Base-by-base conservation (phyloP, 2,113 vertebrate genomes). In the Sylvietta virens region DNA sequence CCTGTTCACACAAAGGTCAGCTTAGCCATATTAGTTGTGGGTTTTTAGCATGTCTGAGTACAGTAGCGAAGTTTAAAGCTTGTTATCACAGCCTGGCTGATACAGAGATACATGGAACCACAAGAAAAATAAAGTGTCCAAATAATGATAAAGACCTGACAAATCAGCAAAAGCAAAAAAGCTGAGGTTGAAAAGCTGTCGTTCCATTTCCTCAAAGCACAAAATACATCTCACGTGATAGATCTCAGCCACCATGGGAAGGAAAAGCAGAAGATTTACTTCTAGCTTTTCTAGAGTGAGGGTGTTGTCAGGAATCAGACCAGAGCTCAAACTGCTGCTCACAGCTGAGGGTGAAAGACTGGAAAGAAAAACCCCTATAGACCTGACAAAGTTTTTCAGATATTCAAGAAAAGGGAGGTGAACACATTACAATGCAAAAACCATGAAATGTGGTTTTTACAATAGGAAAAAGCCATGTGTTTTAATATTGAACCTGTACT, bases 1-100 rank as follows among this genome's bases (percentile, higher is more conserved):
- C 97, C 97, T 97, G 97, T 70, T 61, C 74, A 39, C 81, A 97
- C 91, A 97, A 92, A 97, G 90, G 93, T 92, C 78, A 92, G 96
- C 81, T 98, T 96, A 98, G 92, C 71, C 74, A 51, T 81, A 79
- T 95, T 91, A 97, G 94, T 24, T 28, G 79, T 56, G 93, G 67
- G 77, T 5, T 94, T 96, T 97, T 96, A 96, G 91, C 90, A 35
- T 57, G 61, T 78, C 50, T 91, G 92, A 92, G 70, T 54, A 50
- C 70, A 94, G 94, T 77, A 90, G 62, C 54, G 60, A 93, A 60
- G 69, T 50, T 80, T 81, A 96, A 76, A 92, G 80, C n/a, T 50
- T 97, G 95, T 97, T 96, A 88, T 92, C 85, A 94, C 81, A 95
- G 83, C 37, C 50, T 1, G 5, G 78, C 79, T 88, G 91, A 96